Evolutionary conservation across 2,888 invertebrate genomes (phyloP).

Genomic region (Meliscaeva auricollis): DNA sequence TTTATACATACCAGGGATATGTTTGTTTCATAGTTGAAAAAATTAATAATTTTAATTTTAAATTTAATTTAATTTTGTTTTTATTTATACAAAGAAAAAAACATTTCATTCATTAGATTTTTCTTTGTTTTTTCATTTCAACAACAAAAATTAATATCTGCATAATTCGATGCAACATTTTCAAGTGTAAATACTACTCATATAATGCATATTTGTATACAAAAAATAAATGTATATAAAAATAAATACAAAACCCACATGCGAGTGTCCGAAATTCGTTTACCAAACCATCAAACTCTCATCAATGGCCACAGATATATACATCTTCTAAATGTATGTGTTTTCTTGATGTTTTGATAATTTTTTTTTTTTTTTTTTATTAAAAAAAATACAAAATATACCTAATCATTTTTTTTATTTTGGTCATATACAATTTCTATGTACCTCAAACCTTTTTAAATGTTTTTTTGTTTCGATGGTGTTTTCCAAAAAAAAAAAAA

Average conservation of each 20-base stretch:
- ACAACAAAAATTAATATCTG: conserved; percentile 60
- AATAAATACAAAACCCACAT: conserved; percentile 41
- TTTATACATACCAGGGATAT: conserved; percentile 53
- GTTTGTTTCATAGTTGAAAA: conserved; percentile 57
- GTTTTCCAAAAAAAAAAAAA: conserved; percentile 33
- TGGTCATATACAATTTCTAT: conserved; percentile 16
- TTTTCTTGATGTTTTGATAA: conserved; percentile 63
- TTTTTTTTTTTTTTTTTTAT: conserved; percentile 19
- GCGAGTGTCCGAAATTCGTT: conserved; percentile 75
- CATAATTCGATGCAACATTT: conserved; percentile 65
- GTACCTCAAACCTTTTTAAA: conserved; percentile 12
- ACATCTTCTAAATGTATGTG: conserved; percentile 68
- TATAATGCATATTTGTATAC: conserved; percentile 42
- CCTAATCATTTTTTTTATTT: conserved; percentile 6
- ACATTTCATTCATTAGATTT: conserved; percentile 59
- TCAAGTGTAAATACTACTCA: conserved; percentile 74
- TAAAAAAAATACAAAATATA: conserved; percentile 12
- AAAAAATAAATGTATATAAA: conserved; percentile 18
- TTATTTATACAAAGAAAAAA: background rate
- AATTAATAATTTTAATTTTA: conserved; percentile 24
- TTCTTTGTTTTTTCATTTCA: conserved; percentile 40
- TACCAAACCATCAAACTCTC: conserved; percentile 71
- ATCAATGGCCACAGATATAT: conserved; percentile 67
- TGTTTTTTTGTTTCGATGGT: conserved; percentile 45
- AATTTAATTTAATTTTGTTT: conserved; percentile 18